Conservation (phyloP, 2,888 invertebrate genomes). For the Branchipolynoe longqiensis region DNA sequence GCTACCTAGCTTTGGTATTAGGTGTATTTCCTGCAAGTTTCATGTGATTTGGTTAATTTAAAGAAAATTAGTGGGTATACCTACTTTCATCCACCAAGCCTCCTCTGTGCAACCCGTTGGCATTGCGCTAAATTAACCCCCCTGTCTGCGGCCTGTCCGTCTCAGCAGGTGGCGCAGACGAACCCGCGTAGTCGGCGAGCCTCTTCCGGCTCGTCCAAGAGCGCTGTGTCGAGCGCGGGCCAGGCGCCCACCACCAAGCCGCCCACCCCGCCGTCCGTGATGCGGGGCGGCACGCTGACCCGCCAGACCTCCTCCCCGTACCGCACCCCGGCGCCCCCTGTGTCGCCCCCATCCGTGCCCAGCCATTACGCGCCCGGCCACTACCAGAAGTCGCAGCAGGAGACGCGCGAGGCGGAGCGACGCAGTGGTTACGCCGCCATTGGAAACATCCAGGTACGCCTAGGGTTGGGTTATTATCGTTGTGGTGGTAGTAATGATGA, state of each 20-base stretch:
- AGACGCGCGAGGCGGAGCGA: conserved; percentile 19
- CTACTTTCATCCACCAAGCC: too few species aligned
- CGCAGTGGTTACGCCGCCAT: conserved; percentile 55
- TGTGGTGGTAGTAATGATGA: too few species aligned
- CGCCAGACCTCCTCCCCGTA: conserved; percentile 74
- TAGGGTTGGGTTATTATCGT: too few species aligned
- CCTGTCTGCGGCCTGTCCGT: neutral
- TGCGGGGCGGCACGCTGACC: conserved; percentile 68
- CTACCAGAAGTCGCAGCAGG: conserved; percentile 57
- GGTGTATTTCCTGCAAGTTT: too few species aligned
- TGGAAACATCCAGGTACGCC: conserved; percentile 51
- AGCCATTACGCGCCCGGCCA: conserved; percentile 95
- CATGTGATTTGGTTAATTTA: too few species aligned
- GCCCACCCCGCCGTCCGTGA: conserved; percentile 93
- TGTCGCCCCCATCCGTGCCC: conserved; percentile 93
- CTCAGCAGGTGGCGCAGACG: conserved; percentile 57
- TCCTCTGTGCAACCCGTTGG: too few species aligned
- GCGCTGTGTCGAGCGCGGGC: conserved; percentile 61
- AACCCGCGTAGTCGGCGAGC: conserved; percentile 61
- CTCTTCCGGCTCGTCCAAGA: conserved; percentile 41
- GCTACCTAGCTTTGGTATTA: too few species aligned
- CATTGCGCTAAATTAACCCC: neutral
- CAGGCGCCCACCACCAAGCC: conserved; percentile 95
- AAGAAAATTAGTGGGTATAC: too few species aligned
- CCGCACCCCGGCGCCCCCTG: conserved; percentile 93